Conservation (phyloP, 2,888 invertebrate genomes). For the Andrena haemorrhoa region DNA sequence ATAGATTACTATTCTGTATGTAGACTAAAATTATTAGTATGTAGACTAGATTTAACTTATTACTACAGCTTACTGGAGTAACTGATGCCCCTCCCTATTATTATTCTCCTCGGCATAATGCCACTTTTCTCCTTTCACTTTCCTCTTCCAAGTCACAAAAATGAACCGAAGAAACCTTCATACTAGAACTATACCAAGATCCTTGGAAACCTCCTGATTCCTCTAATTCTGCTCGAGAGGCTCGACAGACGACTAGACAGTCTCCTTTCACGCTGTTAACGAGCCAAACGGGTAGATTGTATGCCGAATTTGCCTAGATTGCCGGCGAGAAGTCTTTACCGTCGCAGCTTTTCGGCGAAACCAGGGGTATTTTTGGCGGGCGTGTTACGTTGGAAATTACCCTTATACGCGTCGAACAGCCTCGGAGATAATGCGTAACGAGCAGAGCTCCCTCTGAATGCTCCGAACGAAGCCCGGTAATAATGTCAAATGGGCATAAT, state of each 20-base stretch:
- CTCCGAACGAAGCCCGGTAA: slow-evolving; percentile 59
- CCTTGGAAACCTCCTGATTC: background rate
- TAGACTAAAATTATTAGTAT: no score
- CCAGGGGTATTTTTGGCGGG: slow-evolving; percentile 33
- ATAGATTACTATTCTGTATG: no score
- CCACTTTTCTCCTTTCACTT: background rate
- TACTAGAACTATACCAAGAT: background rate
- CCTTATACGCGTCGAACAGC: slow-evolving; percentile 28
- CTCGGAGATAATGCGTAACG: slow-evolving; percentile 45
- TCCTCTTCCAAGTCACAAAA: no score
- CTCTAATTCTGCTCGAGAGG: slow-evolving; percentile 27
- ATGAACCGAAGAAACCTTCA: background rate
- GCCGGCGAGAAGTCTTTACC: slow-evolving; percentile 39
- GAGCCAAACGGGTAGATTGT: slow-evolving; percentile 40
- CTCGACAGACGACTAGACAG: slow-evolving; percentile 1
- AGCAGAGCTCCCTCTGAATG: slow-evolving; percentile 39
- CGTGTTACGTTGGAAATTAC: slow-evolving; percentile 58
- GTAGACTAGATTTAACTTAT: no score
- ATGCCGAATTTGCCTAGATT: slow-evolving; percentile 61
- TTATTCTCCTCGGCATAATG: background rate
- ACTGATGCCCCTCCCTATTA: no score
- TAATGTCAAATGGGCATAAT: slow-evolving; percentile 62
- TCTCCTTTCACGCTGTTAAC: slow-evolving; percentile 44
- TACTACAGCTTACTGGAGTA: no score
- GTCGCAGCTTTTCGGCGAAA: slow-evolving; percentile 30